Evolutionary conservation across 2,113 vertebrate genomes (phyloP).

Genomic region (Narcine bancroftii): DNA sequence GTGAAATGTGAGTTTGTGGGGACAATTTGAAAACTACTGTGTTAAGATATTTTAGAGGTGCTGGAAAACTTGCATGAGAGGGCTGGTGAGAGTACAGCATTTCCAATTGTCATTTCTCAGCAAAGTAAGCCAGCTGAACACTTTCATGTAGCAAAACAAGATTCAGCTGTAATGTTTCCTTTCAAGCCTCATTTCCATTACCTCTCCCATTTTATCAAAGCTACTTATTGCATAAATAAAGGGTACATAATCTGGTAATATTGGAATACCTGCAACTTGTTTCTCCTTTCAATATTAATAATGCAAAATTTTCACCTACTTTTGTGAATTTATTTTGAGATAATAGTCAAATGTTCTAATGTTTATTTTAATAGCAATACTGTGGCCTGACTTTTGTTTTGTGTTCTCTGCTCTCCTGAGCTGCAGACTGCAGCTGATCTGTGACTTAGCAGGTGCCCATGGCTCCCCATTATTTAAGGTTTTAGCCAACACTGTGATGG

Average conservation of each 20-base stretch:
- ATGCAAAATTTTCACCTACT: neutral
- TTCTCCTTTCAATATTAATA: neutral
- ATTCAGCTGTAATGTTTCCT: neutral
- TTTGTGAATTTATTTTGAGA: neutral
- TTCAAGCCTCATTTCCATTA: neutral
- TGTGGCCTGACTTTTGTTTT: neutral
- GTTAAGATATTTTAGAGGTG: conserved; percentile 62
- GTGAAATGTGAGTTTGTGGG: too few species aligned
- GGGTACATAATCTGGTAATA: neutral
- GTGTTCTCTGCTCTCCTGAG: neutral
- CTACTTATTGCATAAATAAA: conserved; percentile 29
- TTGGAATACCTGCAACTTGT: neutral
- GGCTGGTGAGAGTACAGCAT: conserved; percentile 57
- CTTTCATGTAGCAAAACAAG: neutral
- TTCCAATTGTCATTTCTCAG: conserved; percentile 15
- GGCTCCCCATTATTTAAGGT: neutral
- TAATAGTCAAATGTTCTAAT: neutral
- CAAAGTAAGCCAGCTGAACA: conserved; percentile 2
- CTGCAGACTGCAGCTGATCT: neutral
- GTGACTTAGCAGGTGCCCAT: neutral
- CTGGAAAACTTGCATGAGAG: conserved; percentile 58
- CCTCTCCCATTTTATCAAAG: neutral
- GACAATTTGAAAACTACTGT: too few species aligned
- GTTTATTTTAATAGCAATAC: neutral
- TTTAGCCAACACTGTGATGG: neutral